Evolutionary conservation across 2,113 vertebrate genomes (phyloP), one percentile per base, ranked within the genome.

Genomic region (Taurulus bubalis): DNA sequence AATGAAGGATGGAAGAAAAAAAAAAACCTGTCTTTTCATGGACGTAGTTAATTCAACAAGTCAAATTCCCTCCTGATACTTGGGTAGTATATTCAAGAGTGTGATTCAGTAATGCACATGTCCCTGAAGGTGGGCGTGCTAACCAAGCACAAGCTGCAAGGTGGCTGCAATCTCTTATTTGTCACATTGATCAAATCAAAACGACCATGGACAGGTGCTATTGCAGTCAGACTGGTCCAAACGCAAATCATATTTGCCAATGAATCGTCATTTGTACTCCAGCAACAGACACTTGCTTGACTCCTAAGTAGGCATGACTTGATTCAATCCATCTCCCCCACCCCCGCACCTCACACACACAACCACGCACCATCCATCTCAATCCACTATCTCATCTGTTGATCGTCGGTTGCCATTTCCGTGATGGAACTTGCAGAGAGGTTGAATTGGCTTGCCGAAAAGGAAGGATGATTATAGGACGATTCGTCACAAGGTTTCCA

Each of bases 381-480:
- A 64, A 66, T 76, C 65, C 70, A 36, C 68, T 1, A 36, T 80
- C 77, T 85, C 77, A 86, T 89, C 87, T 85, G 77, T 62, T 89
- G 84, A 87, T 82, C 18, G 38, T 78, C 77, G 56, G 68, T 71
- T 77, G 77, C 75, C 75, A 82, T 90, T 87, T 80, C 70, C 78
- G 18, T 83, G 78, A 89, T 80, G 78, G 75, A 80, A 83, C 15
- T 40, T 79, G 76, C 2, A 1, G 42, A 22, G 36, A 18, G 75
- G 85, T 87, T 82, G 77, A 79, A 86, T 75, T 81, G 75, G 77
- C 85, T 85, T 73, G 71, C 56, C 40, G 34, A 89, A 80, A 82
- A 63, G 85, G 72, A 82, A 38, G 42, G 77, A 72, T 85, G 71
- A 87, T 85, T 75, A 78, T 70, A 26, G 47, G 71, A 26, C 34